Conservation (phyloP, 2,888 invertebrate genomes). For the Amphipyra tragopoginis region DNA sequence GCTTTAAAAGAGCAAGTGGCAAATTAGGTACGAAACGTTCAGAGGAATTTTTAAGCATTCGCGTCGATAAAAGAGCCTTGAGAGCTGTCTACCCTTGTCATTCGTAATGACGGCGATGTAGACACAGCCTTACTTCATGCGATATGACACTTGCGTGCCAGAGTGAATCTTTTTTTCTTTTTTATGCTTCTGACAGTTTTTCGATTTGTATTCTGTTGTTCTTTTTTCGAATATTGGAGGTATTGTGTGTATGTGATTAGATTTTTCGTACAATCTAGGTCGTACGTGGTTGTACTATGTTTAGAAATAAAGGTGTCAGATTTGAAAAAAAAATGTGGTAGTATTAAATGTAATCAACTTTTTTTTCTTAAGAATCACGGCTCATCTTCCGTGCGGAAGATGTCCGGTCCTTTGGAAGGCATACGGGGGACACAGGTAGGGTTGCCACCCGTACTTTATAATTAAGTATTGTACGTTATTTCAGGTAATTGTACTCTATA, state of each 20-base stretch:
- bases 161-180: slow-evolving; percentile 28
- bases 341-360: too few species aligned
- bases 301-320: too few species aligned
- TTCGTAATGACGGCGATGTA: slow-evolving; percentile 56
- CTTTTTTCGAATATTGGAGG: slow-evolving; percentile 28
- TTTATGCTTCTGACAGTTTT: slow-evolving; percentile 43
- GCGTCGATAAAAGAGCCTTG: slow-evolving; percentile 62
- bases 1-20: slow-evolving; percentile 69
- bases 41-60: slow-evolving; percentile 72
- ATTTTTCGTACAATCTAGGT: neutral
- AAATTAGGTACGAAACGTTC: slow-evolving; percentile 71
- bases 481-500: too few species aligned
- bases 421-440: too few species aligned
- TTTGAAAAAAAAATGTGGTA: too few species aligned
- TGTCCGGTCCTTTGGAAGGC: too few species aligned
- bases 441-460: too few species aligned
- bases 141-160: slow-evolving; percentile 43
- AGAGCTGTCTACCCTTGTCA: slow-evolving; percentile 59
- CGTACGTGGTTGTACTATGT: too few species aligned
- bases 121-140: slow-evolving; percentile 47
- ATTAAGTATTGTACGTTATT: too few species aligned
- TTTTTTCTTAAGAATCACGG: too few species aligned
- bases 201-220: slow-evolving; percentile 24
- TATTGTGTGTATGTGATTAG: neutral
- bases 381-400: too few species aligned